Evolutionary conservation across 2,888 invertebrate genomes (phyloP), one percentile per base, ranked within the genome.

Genomic region (Calliphora vomitoria): DNA sequence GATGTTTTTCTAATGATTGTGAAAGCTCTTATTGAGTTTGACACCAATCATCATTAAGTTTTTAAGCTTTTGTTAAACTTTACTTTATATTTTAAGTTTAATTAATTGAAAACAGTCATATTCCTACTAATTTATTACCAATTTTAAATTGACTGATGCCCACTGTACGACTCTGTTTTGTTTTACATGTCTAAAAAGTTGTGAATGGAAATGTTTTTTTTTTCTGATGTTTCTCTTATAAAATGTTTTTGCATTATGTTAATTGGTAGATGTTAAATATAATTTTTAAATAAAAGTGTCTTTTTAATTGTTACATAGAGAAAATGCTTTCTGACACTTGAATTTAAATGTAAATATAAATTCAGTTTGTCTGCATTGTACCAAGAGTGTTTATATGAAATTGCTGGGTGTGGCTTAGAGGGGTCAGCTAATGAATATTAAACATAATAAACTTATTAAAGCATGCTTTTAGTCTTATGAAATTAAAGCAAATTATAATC

Each of bases 241-340:
- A 25, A 13, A 60, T 68, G n/a, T 74, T 74, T 66, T 64, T 55
- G 10, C 66, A 83, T 83, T 76, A 83, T 87, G 83, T 53, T 81
- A 87, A 87, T 83, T 87, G 66, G 35, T 38, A 13, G 68, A 78
- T 74, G 78, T 86, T 82, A 74, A 68, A 86, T 86, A 72, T 64
- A 71, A 81, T 55, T 76, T 60, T 71, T 41, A 58, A 50, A 83
- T 66, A 80, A 80, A 80, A 69, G 18, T 79, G 66, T 74, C 44
- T 66, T 25, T 71, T 72, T 76, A 58, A 62, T 80, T 83, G 53
- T 71, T 18, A 72, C 13, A 78, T 38, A 78, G 66, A 69, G 60
- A 64, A 66, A 74, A 69, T 80, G 25, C 72, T 50, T 72, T 79
- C 44, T 86, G 78, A 82, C 78, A 79, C 66, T 82, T 81, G 15